Evolutionary conservation across 35 echinoderm and acorn worm genomes (phyloP), one percentile per base, ranked within the genome.

Genomic region (Patiria miniata): DNA sequence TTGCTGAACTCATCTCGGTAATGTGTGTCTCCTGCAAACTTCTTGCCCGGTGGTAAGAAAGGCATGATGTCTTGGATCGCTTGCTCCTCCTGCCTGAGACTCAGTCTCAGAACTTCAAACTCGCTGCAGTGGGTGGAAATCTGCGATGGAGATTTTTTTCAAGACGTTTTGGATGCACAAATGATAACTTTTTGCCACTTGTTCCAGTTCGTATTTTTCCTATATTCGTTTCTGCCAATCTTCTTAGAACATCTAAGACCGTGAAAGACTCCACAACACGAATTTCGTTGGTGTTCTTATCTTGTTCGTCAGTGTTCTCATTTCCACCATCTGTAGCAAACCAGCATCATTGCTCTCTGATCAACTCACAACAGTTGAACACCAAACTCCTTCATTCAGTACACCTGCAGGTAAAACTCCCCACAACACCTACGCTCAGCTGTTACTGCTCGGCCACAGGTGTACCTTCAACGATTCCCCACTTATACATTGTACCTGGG

Each of bases 1-100:
- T 88, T 88, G 40, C 40, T 28, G 37, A 39, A 79, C 38, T 80
- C 86, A 61, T 81, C 86, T 36, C 57, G 52, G 53, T 88, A 78
- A 18, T 59, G 73, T 6, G 86, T 88, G n/a, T 82, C 80, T 12
- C 40, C 29, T 26, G 40, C 50, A 34, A 52, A 44, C 40, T 82
- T 52, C 33, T 52, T 82, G 28, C 33, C 40, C 52, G 40, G 40
- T 16, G 28, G 40, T 18, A 82, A 33, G 30, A 82, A 34, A 7
- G 80, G 80, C 80, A 82, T 82, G 39, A 23, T 53, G 21, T 51
- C 33, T 0, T 10, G 29, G 19, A 19, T 19, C 78, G 21, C 34
- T 30, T 2, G 14, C 6, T 12, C 19, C 32, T 0, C 78, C 65
- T 73, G 65, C 26, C 8, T 22, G 29, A 73, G 26, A 14, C 17